phyloP scores from a whole-genome alignment of 2,797 vertebrate genomes.

The Neolamprologus multifasciatus region DNA sequence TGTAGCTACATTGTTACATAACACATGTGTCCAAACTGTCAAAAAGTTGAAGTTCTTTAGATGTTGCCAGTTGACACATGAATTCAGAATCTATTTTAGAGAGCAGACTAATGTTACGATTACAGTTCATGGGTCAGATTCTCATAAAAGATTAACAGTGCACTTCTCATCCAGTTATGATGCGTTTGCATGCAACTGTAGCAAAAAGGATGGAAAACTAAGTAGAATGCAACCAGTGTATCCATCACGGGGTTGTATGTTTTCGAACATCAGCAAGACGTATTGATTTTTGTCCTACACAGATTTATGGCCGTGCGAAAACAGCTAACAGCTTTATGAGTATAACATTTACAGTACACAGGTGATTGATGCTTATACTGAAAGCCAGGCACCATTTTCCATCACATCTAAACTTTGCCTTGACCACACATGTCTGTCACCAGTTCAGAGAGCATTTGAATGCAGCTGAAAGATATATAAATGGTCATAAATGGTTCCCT shows the following conservation, averaged over 20 bases:
- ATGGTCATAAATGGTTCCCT: conserved; percentile 62
- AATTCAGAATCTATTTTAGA: conserved; percentile 2
- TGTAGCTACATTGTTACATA: background rate
- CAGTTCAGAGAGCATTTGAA: conserved; percentile 54
- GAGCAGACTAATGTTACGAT: background rate
- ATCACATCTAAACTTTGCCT: conserved; percentile 57
- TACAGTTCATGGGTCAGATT: conserved; percentile 29
- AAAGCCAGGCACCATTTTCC: conserved; percentile 61
- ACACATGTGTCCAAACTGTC: background rate
- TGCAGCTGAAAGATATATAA: conserved; percentile 64
- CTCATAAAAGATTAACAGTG: background rate
- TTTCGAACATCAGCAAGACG: conserved; percentile 53
- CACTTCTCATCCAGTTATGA: conserved; percentile 17
- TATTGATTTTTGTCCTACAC: conserved; percentile 48
- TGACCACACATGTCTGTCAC: conserved; percentile 61
- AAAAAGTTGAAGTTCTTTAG: background rate
- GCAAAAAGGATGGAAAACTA: conserved; percentile 25
- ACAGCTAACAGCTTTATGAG: conserved; percentile 50
- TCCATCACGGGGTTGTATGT: conserved; percentile 52
- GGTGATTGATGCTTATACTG: conserved; percentile 63
- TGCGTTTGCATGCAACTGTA: conserved; percentile 26
- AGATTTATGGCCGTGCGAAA: conserved; percentile 57
- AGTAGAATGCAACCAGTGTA: conserved; percentile 19
- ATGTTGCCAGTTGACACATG: background rate
- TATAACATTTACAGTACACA: conserved; percentile 55